These are phyloP conservation scores for Paedocypris sp. DNA, from an alignment of 2,113 vertebrate genomes.

Conservation along the genomic window DNA sequence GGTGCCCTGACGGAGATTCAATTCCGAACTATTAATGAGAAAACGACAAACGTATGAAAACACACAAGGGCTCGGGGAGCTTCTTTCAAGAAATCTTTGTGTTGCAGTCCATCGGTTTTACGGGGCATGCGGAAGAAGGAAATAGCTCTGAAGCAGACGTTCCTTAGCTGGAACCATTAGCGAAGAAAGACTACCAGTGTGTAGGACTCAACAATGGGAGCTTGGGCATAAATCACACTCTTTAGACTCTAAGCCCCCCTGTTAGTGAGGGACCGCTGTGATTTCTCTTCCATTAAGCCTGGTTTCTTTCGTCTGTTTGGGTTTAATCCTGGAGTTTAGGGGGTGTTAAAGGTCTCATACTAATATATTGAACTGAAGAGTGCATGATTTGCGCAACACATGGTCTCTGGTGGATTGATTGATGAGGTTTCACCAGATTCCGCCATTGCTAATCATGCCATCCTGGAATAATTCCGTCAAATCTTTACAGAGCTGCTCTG, in stretches of 20 bases:
- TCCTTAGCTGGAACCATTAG: not conserved
- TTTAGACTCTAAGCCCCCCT: not conserved
- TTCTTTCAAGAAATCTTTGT: constrained; percentile 14
- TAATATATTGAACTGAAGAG: constrained; percentile 18
- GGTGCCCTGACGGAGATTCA: constrained; percentile 29
- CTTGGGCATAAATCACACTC: not conserved
- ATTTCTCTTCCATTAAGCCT: not conserved
- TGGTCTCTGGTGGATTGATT: not conserved
- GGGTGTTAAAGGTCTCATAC: constrained; percentile 15
- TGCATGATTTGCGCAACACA: constrained; percentile 14
- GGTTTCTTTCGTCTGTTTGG: not conserved
- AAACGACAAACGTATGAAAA: constrained; percentile 7
- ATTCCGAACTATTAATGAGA: constrained; percentile 27
- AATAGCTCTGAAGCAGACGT: not conserved
- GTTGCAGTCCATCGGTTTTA: not conserved
- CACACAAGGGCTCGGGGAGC: not conserved
- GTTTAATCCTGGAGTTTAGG: constrained; percentile 5
- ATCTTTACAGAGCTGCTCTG: constrained; percentile 16
- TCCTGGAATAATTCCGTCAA: not conserved
- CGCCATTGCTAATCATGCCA: not conserved
- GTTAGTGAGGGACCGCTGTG: not conserved
- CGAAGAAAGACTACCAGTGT: not conserved
- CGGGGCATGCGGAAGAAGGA: not conserved
- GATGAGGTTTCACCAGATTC: not conserved
- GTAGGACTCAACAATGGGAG: not conserved